Percentiles rank a stretch among this genome's conserved stretches.
These are phyloP conservation scores for Tetrao urogallus DNA, from an alignment of 2,113 vertebrate species.

Conservation along the genomic window DNA sequence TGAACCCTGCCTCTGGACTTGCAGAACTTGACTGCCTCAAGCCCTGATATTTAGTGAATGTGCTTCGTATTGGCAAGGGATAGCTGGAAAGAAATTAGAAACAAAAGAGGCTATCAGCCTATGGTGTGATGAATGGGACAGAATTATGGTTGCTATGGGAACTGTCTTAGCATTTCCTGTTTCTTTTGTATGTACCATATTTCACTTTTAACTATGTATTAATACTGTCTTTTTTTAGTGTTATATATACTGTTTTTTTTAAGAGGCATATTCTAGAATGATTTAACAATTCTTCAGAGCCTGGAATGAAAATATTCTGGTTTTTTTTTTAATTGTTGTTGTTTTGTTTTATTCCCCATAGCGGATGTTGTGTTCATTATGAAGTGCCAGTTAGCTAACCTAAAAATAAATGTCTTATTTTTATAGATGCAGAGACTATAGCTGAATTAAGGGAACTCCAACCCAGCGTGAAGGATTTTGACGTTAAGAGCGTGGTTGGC, in stretches of 20 bases:
- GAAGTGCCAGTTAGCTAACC: conserved; percentile 1
- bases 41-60: neutral
- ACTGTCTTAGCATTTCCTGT: conserved; percentile 74
- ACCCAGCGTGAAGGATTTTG: conserved; percentile 88
- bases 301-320: neutral
- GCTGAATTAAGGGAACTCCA: conserved; percentile 88
- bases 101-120: conserved; percentile 34
- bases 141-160: conserved; percentile 77
- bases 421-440: conserved; percentile 86
- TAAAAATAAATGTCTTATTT: conserved; percentile 47
- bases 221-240: conserved; percentile 65
- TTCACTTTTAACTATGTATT: conserved; percentile 67
- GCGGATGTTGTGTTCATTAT: neutral
- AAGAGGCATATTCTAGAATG: conserved; percentile 51
- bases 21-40: neutral
- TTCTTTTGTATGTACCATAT: conserved; percentile 59
- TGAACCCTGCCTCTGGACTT: neutral
- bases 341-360: neutral
- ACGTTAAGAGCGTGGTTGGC: conserved; percentile 86
- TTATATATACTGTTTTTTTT: conserved; percentile 59
- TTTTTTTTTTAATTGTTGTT: neutral
- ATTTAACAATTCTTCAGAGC: conserved; percentile 67
- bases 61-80: neutral
- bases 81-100: conserved; percentile 25
- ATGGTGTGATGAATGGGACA: conserved; percentile 64